phyloP scores from a whole-genome alignment of 1,140 invertebrate species.

The Brachionus plicatilis region DNA sequence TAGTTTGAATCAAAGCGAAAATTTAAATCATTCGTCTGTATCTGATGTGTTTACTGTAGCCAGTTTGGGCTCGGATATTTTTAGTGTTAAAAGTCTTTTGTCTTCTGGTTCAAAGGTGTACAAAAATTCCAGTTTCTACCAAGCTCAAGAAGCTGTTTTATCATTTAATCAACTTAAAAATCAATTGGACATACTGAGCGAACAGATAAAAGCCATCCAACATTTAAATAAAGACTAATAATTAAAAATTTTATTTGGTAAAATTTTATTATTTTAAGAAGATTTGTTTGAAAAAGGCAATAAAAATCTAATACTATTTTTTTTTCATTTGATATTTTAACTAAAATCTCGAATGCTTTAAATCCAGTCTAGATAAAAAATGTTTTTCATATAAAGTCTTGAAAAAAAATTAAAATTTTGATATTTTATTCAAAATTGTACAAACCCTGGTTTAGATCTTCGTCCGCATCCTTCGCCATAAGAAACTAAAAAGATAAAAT shows the following conservation, averaged over 20 bases:
- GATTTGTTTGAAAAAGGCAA: background rate
- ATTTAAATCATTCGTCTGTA: no score
- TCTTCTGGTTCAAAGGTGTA: background rate
- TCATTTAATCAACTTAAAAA: slow-evolving; percentile 23
- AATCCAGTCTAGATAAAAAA: slow-evolving; percentile 22
- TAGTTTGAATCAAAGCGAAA: background rate
- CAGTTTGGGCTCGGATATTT: background rate
- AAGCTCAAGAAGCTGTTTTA: slow-evolving; percentile 14
- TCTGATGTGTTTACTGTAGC: background rate
- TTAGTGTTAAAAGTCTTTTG: background rate
- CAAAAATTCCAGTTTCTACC: background rate
- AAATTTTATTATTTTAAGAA: background rate
- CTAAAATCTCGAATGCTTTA: background rate
- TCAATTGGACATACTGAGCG: background rate
- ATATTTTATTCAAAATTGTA: background rate
- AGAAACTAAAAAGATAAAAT: background rate
- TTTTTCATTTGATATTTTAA: background rate
- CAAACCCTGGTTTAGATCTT: slow-evolving; percentile 10
- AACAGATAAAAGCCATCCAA: slow-evolving; percentile 22
- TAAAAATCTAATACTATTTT: background rate
- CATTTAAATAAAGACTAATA: slow-evolving; percentile 3
- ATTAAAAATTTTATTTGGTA: background rate
- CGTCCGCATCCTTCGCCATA: slow-evolving; percentile 27
- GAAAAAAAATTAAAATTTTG: background rate
- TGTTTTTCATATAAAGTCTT: slow-evolving; percentile 12